Base-by-base conservation (phyloP, 2,113 vertebrate species). In the Pelusios castaneus region DNA sequence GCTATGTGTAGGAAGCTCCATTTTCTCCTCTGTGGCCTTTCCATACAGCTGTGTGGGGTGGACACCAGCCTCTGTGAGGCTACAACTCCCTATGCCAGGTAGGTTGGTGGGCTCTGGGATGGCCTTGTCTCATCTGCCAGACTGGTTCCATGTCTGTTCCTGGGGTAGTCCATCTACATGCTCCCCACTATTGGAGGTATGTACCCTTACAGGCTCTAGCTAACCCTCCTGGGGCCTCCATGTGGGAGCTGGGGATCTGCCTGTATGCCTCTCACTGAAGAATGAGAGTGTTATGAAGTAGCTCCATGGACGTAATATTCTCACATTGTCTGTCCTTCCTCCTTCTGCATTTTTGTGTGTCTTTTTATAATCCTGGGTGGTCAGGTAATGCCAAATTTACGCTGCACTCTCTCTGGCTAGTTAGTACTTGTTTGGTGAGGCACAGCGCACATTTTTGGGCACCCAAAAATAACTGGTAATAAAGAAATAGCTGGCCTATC, bases 341-440 rank as follows among this genome's bases (percentile, higher is more conserved):
- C 88, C 76, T 95, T 76, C 76, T 77, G 92, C 70, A 94, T 95
- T 95, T 92, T 76, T 78, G 93, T 95, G 0, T 0, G 81, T 84
- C 80, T 92, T 83, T 88, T 92, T 79, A 51, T 94, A 89, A 89
- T 85, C 92, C 88, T 79, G 51, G 0, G 0, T 12, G 70, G 21
- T 1, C 87, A 67, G 95, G 91, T 96, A 85, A 88, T 84, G 92
- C 85, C 88, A 92, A 85, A 93, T 96, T 89, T 89, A 85, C 38
- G 87, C 75, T 24, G 5, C 79, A 82, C 79, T n/a, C 88, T 89
- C 70, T 55, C 38, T 31, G 70, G 75, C 79, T 79, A 80, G 51
- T 85, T 96, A 11, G 22, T 78, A 95, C 91, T 91, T 89, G 82
- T 82, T 80, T 2, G 1, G 75, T 52, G 31, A 54, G 29, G 25